Evolutionary conservation across 2,113 vertebrate genomes (phyloP), one percentile per base, ranked within the genome.

Genomic region (Clupea harengus): DNA sequence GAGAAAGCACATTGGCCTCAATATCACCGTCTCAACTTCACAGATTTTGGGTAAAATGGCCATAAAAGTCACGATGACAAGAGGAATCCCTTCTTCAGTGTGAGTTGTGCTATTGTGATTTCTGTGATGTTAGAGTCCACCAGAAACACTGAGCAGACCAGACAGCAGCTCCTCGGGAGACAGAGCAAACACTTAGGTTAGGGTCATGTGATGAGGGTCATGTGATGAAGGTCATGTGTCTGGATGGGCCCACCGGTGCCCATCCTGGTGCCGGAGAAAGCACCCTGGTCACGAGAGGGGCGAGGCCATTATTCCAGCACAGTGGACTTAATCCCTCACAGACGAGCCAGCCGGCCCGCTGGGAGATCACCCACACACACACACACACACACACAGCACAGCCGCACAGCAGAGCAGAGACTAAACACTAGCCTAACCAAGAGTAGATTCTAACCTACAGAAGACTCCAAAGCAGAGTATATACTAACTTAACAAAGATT

Each of bases 301-400:
- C 86, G 89, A 85, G 92, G 89, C 88, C 89, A 91, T 93, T 93
- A 92, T 93, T 95, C 91, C 92, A 92, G 92, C 88, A 91, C 88
- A 89, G 46, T 91, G 91, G 90, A 88, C 81, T 88, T 95, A 95
- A 95, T 94, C 94, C 92, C 92, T 95, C 93, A 93, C 89, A 88
- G 87, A 57, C 87, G 89, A 78, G 72, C 28, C 72, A 17, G 72
- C 9, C 9, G 52, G 86, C 46, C 82, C 67, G 64, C 88, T 86
- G 47, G 87, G 81, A 85, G 84, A 88, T 87, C 86, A 87, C 72
- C 7, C 46, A 78, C 80, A 52, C 47, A 85, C 47, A 78, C 28
- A 64, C 57, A 64, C 57, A 64, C 57, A 64, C 22, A 64, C 57
- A 64, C 20, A 64, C 22, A 11, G 10, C 6, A 6, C 47, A 49